phyloP scores from a whole-genome alignment of 2,888 invertebrate genomes.

The Trachelus troglodyta region DNA sequence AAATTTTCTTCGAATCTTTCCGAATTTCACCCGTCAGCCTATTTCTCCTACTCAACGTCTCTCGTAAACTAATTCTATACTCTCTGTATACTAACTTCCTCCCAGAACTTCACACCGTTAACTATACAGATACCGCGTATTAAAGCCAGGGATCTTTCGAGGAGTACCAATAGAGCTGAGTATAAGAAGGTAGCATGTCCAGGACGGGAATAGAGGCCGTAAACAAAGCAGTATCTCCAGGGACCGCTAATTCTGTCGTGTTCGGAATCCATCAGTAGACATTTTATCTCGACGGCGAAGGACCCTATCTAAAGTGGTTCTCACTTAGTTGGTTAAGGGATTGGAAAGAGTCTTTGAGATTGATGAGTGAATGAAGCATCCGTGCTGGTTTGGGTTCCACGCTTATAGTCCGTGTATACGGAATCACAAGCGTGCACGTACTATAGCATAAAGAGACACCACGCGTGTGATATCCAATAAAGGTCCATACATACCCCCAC shows the following conservation, averaged over 20 bases:
- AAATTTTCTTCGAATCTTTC: not conserved
- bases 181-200: not conserved
- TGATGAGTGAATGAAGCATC: conserved; percentile 18
- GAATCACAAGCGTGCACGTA: not conserved
- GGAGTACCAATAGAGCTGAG: not conserved
- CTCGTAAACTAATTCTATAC: not conserved
- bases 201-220: conserved; percentile 19
- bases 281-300: conserved; percentile 30
- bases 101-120: not conserved
- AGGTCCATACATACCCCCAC: not conserved
- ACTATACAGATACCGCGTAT: not conserved
- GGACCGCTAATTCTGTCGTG: conserved; percentile 52
- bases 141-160: not conserved
- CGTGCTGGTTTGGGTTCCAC: not conserved
- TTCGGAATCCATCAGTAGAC: conserved; percentile 49
- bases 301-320: conserved; percentile 39
- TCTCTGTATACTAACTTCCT: not conserved
- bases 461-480: not conserved
- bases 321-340: conserved; percentile 27
- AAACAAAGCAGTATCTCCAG: conserved; percentile 33
- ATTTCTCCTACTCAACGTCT: not conserved
- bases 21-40: not conserved
- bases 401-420: not conserved
- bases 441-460: not conserved
- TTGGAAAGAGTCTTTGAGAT: conserved; percentile 8